A percentile compares a stretch with the other conserved stretches of the same genome.
These are phyloP conservation scores for Scytalopus superciliaris DNA, from an alignment of 2,113 vertebrate genomes.

Conservation along the genomic window DNA sequence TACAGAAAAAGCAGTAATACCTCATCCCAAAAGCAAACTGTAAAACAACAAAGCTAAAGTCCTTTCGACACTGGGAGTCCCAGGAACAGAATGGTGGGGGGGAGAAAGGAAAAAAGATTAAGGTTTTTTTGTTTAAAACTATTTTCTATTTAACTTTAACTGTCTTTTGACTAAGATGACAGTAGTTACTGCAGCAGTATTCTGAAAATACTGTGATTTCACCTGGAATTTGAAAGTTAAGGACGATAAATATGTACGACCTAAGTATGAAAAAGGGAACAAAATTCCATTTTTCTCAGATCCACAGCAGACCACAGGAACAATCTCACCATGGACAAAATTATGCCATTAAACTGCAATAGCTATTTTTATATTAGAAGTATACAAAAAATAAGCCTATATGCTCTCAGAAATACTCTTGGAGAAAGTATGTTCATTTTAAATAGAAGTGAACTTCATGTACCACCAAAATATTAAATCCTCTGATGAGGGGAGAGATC, in stretches of 20 bases:
- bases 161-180: background rate
- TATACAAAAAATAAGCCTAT: background rate
- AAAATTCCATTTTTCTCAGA: background rate
- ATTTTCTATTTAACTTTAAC: background rate
- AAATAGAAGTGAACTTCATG: background rate
- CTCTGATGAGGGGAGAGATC: background rate
- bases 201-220: background rate
- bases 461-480: background rate
- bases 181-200: background rate
- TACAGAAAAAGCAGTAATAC: background rate
- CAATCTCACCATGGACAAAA: background rate
- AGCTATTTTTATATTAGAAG: background rate
- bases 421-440: background rate
- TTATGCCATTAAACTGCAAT: background rate
- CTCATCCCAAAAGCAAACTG: background rate
- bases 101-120: background rate
- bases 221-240: background rate
- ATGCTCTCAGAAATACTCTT: background rate
- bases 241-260: background rate
- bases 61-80: background rate
- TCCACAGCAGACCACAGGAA: background rate
- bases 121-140: background rate
- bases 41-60: background rate
- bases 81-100: background rate
- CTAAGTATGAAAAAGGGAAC: background rate